Percentiles rank a stretch among this genome's conserved stretches.
Evolutionary conservation across 1,140 invertebrate genomes (phyloP).

Genomic region (Polypedilum vanderplanki): DNA sequence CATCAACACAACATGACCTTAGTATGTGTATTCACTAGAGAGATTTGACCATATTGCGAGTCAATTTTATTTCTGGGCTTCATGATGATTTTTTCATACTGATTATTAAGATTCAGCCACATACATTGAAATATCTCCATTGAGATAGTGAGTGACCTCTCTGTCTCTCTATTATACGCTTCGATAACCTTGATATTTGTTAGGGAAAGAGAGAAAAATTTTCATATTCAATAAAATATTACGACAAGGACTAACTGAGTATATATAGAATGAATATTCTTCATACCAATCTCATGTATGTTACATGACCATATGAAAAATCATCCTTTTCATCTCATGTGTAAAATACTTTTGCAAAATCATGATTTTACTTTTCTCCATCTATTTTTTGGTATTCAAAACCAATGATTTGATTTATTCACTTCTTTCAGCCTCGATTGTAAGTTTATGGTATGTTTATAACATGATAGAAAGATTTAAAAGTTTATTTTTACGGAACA

Average conservation of each 20-base stretch:
- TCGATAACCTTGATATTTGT: background rate
- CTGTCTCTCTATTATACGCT: background rate
- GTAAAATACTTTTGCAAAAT: too few species aligned
- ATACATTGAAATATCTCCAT: conserved; percentile 2
- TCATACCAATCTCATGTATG: background rate
- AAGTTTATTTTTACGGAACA: background rate
- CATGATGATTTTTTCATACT: background rate
- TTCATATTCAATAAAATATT: background rate
- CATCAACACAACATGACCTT: background rate
- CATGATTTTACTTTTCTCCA: too few species aligned
- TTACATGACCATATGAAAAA: background rate
- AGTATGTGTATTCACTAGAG: background rate
- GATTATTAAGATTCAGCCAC: background rate
- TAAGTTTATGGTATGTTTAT: background rate
- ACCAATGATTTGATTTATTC: too few species aligned
- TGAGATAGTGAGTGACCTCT: background rate
- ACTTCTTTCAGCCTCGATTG: background rate
- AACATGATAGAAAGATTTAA: background rate
- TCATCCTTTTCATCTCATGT: background rate
- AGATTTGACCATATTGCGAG: too few species aligned
- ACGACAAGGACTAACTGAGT: background rate
- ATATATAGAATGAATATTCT: background rate
- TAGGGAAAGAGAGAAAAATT: background rate
- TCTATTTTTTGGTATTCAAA: too few species aligned
- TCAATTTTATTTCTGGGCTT: background rate